Evolutionary conservation across 2,888 invertebrate genomes (phyloP), one percentile per base, ranked within the genome.

Genomic region (Apodemia mormo): DNA sequence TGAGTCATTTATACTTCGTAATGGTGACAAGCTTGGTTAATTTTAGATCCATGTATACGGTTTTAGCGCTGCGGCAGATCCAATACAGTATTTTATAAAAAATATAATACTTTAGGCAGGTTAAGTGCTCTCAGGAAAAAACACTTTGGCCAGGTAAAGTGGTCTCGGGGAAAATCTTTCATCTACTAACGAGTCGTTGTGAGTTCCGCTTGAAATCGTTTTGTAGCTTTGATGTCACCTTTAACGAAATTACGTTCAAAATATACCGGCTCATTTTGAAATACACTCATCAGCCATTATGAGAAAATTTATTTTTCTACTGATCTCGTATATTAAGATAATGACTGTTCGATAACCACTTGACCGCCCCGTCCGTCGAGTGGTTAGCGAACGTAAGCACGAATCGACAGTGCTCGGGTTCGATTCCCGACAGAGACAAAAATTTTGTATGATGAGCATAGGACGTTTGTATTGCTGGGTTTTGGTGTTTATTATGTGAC

Each of bases 111-210:
- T 6, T 52, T 52, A 0, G 52, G n/a, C 52, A 22, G 52, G 52
- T 54, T n/a, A 54, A 54, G 52, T 54, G 52, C 52, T 7, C 52
- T 54, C 7, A 22, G 8, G 52, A 54, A 22, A 54, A 64, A 64
- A 64, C 33, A 64, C 61, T 64, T 64, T 64, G 7, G 37, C n/a
- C 61, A 64, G 61, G 61, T 64, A 33, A 37, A 64, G 61, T 33
- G 14, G 12, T 64, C 61, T 64, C 37, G 37, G 61, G 49, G 61
- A 64, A 64, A 64, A 37, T 64, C 61, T 64, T 64, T 64, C 61
- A 64, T 64, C 61, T 37, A n/a, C 61, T 64, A 64, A 64, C 61
- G 37, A 64, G 61, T 33, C 61, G 61, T 37, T 37, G 61, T 6
- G n/a, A 64, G 61, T 61, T 61, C 30, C 61, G 61, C 61, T 64